Percentiles rank a stretch among this genome's conserved stretches.
Conservation (phyloP, 2,888 invertebrate genomes). For the Tipula helvola region DNA sequence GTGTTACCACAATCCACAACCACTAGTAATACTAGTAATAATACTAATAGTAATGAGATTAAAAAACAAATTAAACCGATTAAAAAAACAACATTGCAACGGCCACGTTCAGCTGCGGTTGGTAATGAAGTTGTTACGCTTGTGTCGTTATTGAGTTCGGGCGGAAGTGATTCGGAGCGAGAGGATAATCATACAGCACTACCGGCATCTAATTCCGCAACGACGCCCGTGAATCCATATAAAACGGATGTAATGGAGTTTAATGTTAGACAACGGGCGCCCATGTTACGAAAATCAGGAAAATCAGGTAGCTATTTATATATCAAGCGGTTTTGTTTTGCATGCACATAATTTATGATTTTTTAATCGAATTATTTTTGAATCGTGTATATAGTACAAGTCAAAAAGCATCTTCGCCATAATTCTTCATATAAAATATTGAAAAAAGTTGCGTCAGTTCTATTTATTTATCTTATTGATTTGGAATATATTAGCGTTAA, state of each 20-base stretch:
- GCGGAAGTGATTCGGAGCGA: conserved; percentile 49
- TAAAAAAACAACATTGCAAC: not conserved
- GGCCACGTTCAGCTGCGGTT: conserved; percentile 27
- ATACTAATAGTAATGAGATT: not conserved
- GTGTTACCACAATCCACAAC: not conserved
- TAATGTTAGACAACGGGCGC: conserved; percentile 21
- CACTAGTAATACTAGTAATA: not conserved
- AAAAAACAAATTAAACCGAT: not conserved
- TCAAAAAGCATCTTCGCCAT: not conserved
- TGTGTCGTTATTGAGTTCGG: conserved; percentile 53
- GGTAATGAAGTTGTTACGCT: conserved; percentile 45
- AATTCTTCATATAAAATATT: not conserved
- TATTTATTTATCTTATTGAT: not conserved
- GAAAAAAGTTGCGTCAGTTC: not conserved
- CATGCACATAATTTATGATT: not conserved
- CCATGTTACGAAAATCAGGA: conserved; percentile 31
- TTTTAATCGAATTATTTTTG: not conserved
- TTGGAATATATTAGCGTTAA: not conserved
- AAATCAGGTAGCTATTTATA: conserved; percentile 30
- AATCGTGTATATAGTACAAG: too few species aligned
- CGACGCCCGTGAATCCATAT: not conserved
- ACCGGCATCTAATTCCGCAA: conserved; percentile 14
- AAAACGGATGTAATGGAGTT: conserved; percentile 16
- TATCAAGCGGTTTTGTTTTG: not conserved
- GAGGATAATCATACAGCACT: conserved; percentile 24